phyloP scores from a whole-genome alignment of 2,113 vertebrate species.

The Turdus rufiventris region DNA sequence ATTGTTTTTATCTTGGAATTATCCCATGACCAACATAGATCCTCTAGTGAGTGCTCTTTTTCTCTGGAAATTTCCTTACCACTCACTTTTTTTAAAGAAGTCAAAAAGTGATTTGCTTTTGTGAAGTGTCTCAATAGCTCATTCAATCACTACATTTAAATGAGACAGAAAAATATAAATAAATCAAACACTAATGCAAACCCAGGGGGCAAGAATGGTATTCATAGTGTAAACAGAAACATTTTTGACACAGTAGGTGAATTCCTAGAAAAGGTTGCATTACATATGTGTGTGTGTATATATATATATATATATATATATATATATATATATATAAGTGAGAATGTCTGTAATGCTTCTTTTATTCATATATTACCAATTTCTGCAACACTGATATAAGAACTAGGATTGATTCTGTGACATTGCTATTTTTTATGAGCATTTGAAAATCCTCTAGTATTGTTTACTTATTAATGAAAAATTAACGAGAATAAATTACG shows the following conservation, averaged over 20 bases:
- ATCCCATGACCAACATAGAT: not conserved
- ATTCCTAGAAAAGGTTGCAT: not conserved
- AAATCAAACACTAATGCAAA: slow-evolving; percentile 16
- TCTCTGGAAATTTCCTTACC: not conserved
- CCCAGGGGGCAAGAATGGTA: not conserved
- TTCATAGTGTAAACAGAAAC: not conserved
- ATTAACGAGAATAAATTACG: not conserved
- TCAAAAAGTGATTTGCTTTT: not conserved
- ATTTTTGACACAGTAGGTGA: not conserved
- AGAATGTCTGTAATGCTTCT: not conserved
- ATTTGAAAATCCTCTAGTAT: not conserved
- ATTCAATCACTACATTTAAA: slow-evolving; percentile 4
- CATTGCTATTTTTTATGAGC: not conserved
- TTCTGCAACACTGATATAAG: not conserved
- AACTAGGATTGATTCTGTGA: not conserved
- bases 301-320: not conserved
- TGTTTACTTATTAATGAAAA: not conserved
- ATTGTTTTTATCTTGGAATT: not conserved
- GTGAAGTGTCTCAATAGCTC: not conserved
- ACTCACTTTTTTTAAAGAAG: not conserved
- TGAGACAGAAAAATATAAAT: not conserved
- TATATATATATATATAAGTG: not conserved
- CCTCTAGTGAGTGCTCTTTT: not conserved
- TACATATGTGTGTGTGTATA: not conserved
- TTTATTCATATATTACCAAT: not conserved